A percentile compares a stretch with the other conserved stretches of the same genome.
Conservation (phyloP, 2,113 vertebrate genomes). For the Potamarius usumacintae region DNA sequence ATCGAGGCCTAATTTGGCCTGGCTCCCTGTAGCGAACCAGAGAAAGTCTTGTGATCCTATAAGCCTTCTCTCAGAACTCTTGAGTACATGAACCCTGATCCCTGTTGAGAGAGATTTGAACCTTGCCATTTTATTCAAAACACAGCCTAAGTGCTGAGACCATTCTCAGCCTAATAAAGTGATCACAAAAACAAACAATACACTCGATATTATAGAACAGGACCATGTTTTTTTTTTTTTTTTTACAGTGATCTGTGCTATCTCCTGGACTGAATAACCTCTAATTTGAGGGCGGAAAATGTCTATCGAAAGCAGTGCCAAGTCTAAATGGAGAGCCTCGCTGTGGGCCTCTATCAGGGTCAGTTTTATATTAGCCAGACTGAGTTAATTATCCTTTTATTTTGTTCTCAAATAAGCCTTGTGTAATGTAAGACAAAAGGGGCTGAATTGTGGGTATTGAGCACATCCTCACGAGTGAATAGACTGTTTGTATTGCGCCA, state of each 20-base stretch:
- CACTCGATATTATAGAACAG: slow-evolving; percentile 7
- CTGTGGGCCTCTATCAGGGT: slow-evolving; percentile 30
- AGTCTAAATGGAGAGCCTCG: slow-evolving; percentile 37
- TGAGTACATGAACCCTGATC: slow-evolving; percentile 42
- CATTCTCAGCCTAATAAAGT: not conserved
- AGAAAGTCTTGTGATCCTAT: slow-evolving; percentile 46
- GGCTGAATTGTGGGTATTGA: slow-evolving; percentile 45
- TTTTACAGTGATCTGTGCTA: slow-evolving; percentile 1
- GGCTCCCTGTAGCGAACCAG: slow-evolving; percentile 30
- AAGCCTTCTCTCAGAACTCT: slow-evolving; percentile 27
- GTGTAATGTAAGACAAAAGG: slow-evolving; percentile 53
- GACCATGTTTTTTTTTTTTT: not conserved
- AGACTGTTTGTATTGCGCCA: slow-evolving; percentile 53
- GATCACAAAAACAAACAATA: not conserved
- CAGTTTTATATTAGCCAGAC: slow-evolving; percentile 54
- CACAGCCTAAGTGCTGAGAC: not conserved
- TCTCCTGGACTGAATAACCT: slow-evolving; percentile 16
- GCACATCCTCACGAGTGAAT: slow-evolving; percentile 54
- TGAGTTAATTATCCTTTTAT: slow-evolving; percentile 57
- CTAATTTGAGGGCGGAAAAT: slow-evolving; percentile 27
- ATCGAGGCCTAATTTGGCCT: slow-evolving; percentile 46
- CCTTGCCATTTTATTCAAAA: not conserved
- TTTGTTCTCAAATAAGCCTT: slow-evolving; percentile 49
- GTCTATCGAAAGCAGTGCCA: slow-evolving; percentile 32
- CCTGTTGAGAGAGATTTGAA: slow-evolving; percentile 23